phyloP scores from a whole-genome alignment of 2,113 vertebrate species.

The Anolis sagrei region DNA sequence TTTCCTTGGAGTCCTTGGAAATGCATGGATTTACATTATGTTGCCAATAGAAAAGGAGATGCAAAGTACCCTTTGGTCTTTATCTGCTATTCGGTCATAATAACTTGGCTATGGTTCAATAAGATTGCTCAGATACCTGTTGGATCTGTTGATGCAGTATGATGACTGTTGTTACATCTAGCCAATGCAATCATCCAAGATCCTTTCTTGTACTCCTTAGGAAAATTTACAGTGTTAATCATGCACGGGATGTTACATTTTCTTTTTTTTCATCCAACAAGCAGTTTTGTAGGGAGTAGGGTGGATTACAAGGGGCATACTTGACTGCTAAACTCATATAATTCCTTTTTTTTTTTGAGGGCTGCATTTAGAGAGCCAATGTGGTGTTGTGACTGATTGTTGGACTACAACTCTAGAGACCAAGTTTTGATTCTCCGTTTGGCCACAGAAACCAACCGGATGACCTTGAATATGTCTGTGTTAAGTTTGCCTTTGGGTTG shows the following conservation, averaged over 20 bases:
- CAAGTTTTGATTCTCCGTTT: too few relatives aligned
- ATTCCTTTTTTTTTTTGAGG: too few relatives aligned
- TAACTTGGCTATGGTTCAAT: background rate
- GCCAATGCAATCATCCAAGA: background rate
- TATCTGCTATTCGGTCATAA: background rate
- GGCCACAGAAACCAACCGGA: too few relatives aligned
- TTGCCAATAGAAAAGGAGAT: too few relatives aligned
- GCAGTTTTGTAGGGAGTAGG: background rate
- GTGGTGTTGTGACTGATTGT: too few relatives aligned
- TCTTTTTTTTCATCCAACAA: background rate
- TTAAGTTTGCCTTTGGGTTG: too few relatives aligned
- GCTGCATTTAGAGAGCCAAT: too few relatives aligned
- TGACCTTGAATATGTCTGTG: too few relatives aligned
- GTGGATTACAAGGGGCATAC: background rate
- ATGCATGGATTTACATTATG: too few relatives aligned
- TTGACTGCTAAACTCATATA: background rate
- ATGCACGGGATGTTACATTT: background rate
- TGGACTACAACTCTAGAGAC: too few relatives aligned
- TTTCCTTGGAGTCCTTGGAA: too few relatives aligned
- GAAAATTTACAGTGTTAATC: background rate
- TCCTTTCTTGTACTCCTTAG: background rate
- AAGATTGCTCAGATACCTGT: background rate
- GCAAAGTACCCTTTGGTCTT: background rate
- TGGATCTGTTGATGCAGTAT: background rate
- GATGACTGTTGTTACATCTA: background rate